Base-by-base conservation (phyloP, 2,797 vertebrate species). In the Microctenopoma lineatum region DNA sequence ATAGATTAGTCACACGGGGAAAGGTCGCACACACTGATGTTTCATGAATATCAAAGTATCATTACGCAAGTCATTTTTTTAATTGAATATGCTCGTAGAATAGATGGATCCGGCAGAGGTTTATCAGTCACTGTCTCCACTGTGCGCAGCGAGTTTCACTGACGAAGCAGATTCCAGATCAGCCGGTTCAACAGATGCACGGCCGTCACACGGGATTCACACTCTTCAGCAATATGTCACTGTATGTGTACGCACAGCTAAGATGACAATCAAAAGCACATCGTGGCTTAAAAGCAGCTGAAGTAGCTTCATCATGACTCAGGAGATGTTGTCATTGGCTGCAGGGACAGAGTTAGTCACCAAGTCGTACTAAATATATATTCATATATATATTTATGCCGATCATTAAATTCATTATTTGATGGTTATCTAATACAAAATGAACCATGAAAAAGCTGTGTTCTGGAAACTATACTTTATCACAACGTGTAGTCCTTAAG, bases 31-130 rank as follows among this genome's bases (percentile, higher is more conserved):
- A 73, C 59, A 15, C 26, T 47, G 60, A 63, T 73, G 78, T 82
- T 80, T 87, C 67, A 77, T 84, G 70, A 84, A 79, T 82, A 77
- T 72, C 77, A 63, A 64, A 78, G 72, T 81, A 77, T 79, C 79
- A 81, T 86, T 76, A 83, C 67, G 86, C 54, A 83, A 84, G 85
- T 86, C 15, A 55, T 63, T 55, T 65, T 84, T 81, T 79, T 89
- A 85, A 86, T 87, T 83, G 78, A 88, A 84, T 71, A 46, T 81
- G 69, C 84, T 70, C 59, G 70, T 53, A 74, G 74, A 67, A 79
- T 69, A 77, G 83, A 88, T 78, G 75, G 65, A 80, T 27, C 58
- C 15, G 3, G 61, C 26, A 0, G 56, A 79, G 70, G 47, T 89
- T 80, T 81, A 81, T 87, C 78, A 68, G 62, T 81, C 77, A 71